A percentile compares a stretch with the other conserved stretches of the same genome.
phyloP scores from a whole-genome alignment of 2,113 vertebrate species.

The Pangasianodon hypophthalmus region DNA sequence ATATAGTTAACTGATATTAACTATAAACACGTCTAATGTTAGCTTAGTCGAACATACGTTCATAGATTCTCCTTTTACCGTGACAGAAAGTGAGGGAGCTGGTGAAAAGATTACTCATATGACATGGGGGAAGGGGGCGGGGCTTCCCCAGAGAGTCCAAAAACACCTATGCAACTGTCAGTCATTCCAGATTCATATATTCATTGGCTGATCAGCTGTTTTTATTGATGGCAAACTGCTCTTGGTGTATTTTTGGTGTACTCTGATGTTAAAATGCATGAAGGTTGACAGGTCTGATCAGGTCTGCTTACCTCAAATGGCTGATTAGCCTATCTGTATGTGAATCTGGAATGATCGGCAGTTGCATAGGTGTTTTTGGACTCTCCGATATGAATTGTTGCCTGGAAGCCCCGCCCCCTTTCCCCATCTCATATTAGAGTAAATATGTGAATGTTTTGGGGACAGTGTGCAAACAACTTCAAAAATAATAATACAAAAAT shows the following conservation, averaged over 20 bases:
- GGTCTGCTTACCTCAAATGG: no score
- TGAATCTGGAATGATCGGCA: neutral
- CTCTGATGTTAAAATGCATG: no score
- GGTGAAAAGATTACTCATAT: neutral
- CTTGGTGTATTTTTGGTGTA: no score
- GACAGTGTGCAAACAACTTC: neutral
- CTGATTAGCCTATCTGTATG: neutral
- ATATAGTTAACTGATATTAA: neutral
- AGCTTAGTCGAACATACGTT: neutral
- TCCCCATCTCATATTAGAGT: neutral
- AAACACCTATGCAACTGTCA: neutral
- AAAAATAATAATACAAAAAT: no score
- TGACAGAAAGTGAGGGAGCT: neutral
- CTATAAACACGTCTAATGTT: neutral
- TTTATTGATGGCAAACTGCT: no score
- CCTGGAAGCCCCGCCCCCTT: neutral
- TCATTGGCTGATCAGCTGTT: neutral
- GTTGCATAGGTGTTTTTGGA: neutral
- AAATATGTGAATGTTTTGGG: neutral
- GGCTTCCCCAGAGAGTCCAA: neutral
- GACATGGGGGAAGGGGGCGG: neutral
- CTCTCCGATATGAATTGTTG: neutral
- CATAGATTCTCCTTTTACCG: neutral
- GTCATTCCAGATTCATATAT: neutral
- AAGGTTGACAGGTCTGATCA: no score